phyloP scores from a whole-genome alignment of 1,140 invertebrate species.

The Arctopsyche grandis region DNA sequence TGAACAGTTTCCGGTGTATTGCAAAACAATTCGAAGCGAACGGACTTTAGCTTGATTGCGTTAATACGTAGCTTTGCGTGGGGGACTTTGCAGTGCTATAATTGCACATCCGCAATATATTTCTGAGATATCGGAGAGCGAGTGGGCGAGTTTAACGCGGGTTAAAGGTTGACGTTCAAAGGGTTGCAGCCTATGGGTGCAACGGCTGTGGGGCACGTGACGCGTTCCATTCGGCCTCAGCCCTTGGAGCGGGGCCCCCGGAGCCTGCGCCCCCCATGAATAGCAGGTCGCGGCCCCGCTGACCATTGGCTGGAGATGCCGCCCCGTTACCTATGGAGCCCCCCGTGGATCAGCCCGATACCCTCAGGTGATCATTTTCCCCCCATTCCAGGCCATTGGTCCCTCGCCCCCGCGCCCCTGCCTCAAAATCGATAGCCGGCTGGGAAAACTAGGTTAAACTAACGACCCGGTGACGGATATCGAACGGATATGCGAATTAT shows the following conservation, averaged over 20 bases:
- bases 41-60: too few species aligned
- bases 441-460: neutral
- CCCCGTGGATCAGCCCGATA: neutral
- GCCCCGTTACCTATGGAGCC: constrained; percentile 23
- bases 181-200: constrained; percentile 9
- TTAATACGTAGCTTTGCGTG: too few species aligned
- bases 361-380: neutral
- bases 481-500: neutral
- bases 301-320: constrained; percentile 4
- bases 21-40: too few species aligned
- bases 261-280: neutral
- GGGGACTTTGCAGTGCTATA: too few species aligned
- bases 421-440: constrained; percentile 15
- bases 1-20: too few species aligned
- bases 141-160: constrained; percentile 6
- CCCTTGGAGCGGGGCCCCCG: neutral
- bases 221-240: neutral
- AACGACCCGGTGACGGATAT: neutral
- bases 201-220: constrained; percentile 2
- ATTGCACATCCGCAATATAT: too few species aligned
- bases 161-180: neutral
- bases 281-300: neutral
- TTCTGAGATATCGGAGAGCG: too few species aligned
- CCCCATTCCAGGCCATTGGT: neutral
- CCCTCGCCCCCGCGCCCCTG: neutral